Evolutionary conservation across 2,797 vertebrate genomes (phyloP).

Genomic region (Malacoraja senta): DNA sequence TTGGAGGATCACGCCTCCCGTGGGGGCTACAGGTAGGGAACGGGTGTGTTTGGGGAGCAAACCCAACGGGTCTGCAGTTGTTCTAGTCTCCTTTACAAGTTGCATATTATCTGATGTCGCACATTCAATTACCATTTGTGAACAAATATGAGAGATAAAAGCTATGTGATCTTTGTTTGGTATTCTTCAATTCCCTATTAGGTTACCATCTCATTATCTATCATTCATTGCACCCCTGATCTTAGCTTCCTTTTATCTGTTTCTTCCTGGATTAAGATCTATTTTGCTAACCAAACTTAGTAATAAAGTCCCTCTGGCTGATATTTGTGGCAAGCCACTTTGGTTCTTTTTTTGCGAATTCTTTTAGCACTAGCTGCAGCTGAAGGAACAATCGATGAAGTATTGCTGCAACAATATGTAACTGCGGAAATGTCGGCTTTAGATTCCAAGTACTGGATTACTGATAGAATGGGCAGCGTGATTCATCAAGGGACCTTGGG

Average conservation of each 20-base stretch:
- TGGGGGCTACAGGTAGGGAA: no score
- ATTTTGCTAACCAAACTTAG: background rate
- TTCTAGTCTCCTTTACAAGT: no score
- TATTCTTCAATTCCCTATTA: background rate
- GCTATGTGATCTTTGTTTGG: background rate
- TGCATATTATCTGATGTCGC: background rate
- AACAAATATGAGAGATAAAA: background rate
- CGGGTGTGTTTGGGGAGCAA: no score
- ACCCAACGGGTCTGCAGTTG: no score
- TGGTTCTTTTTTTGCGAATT: background rate
- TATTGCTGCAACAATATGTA: background rate
- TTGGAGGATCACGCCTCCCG: no score
- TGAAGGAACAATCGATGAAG: background rate
- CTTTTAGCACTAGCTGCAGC: background rate
- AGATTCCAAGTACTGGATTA: background rate
- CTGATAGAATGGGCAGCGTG: background rate
- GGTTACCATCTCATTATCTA: background rate
- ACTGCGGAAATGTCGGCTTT: background rate
- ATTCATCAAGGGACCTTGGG: background rate
- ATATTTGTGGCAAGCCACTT: no score
- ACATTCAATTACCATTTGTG: background rate
- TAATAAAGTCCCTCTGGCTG: background rate
- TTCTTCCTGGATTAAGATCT: no score
- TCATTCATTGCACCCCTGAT: background rate
- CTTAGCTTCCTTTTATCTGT: background rate